phyloP scores from a whole-genome alignment of 2,888 invertebrate species.

The Cataglyphis livida region DNA sequence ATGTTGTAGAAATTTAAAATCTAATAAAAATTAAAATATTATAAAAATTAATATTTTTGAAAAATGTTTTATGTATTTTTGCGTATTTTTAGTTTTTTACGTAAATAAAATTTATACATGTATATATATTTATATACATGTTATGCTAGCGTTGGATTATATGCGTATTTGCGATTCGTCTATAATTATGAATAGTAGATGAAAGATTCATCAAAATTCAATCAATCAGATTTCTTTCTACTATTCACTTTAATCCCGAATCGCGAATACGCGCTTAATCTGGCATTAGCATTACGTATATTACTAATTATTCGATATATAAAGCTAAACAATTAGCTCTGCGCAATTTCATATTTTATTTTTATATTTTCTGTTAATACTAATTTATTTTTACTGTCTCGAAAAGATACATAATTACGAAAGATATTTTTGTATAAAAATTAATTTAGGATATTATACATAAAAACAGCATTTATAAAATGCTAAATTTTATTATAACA shows the following conservation, averaged over 20 bases:
- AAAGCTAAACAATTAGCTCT: neutral
- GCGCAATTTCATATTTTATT: neutral
- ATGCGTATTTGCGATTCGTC: too few species aligned
- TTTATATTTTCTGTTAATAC: neutral
- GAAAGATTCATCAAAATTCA: neutral
- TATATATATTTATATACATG: too few species aligned
- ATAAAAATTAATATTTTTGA: neutral
- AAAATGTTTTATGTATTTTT: neutral
- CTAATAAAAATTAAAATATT: neutral
- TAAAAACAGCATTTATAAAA: neutral
- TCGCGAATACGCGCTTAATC: neutral
- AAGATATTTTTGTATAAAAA: neutral
- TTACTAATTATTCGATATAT: conserved; percentile 1
- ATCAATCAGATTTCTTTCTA: neutral
- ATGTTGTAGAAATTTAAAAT: too few species aligned
- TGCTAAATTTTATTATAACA: conserved; percentile 3
- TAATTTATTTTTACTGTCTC: neutral
- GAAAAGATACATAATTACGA: neutral
- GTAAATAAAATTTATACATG: neutral
- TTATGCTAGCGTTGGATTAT: too few species aligned
- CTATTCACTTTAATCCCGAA: neutral
- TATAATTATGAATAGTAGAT: neutral
- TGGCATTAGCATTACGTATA: neutral
- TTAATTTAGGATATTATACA: neutral
- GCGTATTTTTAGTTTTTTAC: neutral